phyloP scores from a whole-genome alignment of 2,888 invertebrate genomes.

The Alcis repandata region DNA sequence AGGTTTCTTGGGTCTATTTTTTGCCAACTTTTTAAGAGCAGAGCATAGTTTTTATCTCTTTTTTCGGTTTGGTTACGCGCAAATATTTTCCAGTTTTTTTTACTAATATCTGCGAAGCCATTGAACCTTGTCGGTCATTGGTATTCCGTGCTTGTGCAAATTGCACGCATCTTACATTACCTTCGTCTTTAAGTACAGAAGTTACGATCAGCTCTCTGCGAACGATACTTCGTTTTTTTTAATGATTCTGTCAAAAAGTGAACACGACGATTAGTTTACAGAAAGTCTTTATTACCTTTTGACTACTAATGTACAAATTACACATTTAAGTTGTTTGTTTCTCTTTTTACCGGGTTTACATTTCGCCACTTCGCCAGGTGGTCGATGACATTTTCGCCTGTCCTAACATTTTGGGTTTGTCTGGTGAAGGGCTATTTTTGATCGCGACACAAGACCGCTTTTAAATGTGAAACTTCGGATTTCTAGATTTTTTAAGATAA shows the following conservation, averaged over 20 bases:
- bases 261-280: slow-evolving; percentile 15
- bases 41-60: not conserved
- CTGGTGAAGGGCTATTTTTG: slow-evolving; percentile 11
- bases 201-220: slow-evolving; percentile 1
- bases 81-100: not conserved
- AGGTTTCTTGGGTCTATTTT: too few species aligned
- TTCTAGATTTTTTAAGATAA: too few species aligned
- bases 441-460: slow-evolving; percentile 3
- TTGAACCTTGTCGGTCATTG: slow-evolving; percentile 4
- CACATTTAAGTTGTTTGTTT: not conserved
- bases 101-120: slow-evolving; percentile 8
- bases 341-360: not conserved
- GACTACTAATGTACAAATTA: slow-evolving; percentile 14
- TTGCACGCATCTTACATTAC: slow-evolving; percentile 1
- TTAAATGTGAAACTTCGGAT: slow-evolving; percentile 4
- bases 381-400: slow-evolving; percentile 12
- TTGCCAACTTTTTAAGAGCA: not conserved
- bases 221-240: slow-evolving; percentile 13
- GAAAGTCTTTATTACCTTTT: slow-evolving; percentile 21
- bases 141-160: not conserved
- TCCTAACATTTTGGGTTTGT: slow-evolving; percentile 2
- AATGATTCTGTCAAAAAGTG: slow-evolving; percentile 9
- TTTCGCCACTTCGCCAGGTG: slow-evolving; percentile 11
- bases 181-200: slow-evolving; percentile 14
- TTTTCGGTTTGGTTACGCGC: not conserved